Percentiles rank a stretch among this genome's conserved stretches.
phyloP scores from a whole-genome alignment of 2,113 vertebrate genomes.

The Potamarius usumacintae region DNA sequence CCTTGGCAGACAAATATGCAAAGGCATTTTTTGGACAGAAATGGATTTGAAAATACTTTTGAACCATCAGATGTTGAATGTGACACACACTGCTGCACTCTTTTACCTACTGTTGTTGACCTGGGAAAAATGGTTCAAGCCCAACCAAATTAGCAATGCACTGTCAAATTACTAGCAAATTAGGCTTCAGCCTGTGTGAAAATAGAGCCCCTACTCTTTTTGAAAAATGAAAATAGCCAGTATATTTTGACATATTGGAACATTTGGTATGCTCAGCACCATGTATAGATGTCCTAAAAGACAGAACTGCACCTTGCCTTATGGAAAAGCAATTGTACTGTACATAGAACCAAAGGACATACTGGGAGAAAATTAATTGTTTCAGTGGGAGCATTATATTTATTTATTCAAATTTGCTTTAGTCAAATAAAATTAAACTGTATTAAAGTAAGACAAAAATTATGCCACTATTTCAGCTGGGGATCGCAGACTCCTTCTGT shows the following conservation, averaged over 20 bases:
- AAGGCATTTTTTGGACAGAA: background rate
- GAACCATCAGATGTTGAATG: background rate
- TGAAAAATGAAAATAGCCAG: background rate
- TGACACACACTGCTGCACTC: background rate
- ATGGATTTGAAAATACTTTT: conserved; percentile 11
- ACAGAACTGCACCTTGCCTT: background rate
- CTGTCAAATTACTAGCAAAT: background rate
- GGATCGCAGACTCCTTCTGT: background rate
- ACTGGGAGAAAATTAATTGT: background rate
- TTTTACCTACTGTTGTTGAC: background rate
- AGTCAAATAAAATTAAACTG: background rate
- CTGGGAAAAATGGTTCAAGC: background rate
- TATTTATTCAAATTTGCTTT: background rate
- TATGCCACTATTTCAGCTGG: conserved; percentile 6
- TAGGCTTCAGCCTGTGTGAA: background rate
- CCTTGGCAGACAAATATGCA: background rate
- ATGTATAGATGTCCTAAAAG: background rate
- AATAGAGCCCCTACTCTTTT: background rate
- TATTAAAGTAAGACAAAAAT: background rate
- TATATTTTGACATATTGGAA: background rate
- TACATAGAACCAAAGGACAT: background rate
- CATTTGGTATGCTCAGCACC: background rate
- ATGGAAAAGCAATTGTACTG: background rate
- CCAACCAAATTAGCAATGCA: background rate
- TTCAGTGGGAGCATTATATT: background rate